Conservation (phyloP, 2,113 vertebrate genomes). For the Cichladusa arquata region DNA sequence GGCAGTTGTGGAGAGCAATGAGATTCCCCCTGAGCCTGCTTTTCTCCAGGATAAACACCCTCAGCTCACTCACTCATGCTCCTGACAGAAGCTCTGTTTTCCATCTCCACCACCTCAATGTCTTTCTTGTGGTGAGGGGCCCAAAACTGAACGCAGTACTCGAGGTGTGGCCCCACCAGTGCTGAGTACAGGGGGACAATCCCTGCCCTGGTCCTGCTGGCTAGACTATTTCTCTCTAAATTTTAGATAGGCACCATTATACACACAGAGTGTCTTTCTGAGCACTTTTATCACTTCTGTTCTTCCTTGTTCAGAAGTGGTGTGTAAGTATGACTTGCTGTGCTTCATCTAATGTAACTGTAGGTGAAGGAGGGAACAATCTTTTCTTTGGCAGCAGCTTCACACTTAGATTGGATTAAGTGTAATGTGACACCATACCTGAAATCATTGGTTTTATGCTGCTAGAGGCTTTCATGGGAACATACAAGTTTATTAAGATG, state of each 20-base stretch:
- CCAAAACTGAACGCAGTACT: background rate
- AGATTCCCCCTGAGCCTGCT: background rate
- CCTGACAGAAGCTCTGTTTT: no score
- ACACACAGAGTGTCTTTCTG: background rate
- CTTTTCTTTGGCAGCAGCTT: background rate
- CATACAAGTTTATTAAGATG: conserved; percentile 21
- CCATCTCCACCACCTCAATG: background rate
- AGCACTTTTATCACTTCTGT: background rate
- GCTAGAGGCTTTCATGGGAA: conserved; percentile 45
- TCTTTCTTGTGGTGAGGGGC: background rate
- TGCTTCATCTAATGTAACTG: background rate
- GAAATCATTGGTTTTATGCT: conserved; percentile 68
- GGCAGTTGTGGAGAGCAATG: fast-evolving
- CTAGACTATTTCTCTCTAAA: background rate
- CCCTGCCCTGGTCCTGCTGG: background rate
- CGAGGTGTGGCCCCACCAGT: background rate
- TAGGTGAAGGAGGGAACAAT: background rate
- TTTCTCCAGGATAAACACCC: background rate
- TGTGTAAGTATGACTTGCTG: fast-evolving
- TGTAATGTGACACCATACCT: background rate
- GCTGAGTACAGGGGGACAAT: no score
- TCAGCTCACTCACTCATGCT: background rate
- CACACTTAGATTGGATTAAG: conserved; percentile 12
- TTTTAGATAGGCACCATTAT: background rate
- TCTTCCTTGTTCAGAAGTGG: background rate